Percentiles rank a stretch among this genome's conserved stretches.
Conservation (phyloP, 2,113 vertebrate species). For the Myotis yumanensis region DNA sequence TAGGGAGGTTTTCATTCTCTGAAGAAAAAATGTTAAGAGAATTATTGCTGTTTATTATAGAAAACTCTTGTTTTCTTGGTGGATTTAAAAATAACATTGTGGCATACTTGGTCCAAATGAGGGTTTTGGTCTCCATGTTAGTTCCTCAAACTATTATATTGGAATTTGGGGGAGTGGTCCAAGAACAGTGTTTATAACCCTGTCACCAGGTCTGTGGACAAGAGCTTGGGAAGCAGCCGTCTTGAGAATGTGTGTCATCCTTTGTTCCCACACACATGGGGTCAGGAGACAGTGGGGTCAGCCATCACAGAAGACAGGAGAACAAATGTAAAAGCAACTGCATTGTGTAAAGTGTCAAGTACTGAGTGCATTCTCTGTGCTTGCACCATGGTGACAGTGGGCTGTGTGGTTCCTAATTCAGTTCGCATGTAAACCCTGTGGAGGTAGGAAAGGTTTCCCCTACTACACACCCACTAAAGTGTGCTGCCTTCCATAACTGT, state of each 20-base stretch:
- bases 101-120: neutral
- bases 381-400: rapidly evolving
- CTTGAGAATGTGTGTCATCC: neutral
- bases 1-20: neutral
- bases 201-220: neutral
- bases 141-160: neutral
- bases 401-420: neutral
- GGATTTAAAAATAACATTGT: constrained; percentile 3
- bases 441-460: neutral
- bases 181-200: neutral
- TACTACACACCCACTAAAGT: neutral
- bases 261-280: neutral
- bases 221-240: neutral
- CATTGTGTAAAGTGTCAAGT: neutral
- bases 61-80: neutral
- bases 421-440: rapidly evolving
- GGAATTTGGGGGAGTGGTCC: neutral
- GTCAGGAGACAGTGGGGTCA: neutral
- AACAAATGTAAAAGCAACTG: neutral
- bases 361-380: neutral
- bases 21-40: neutral
- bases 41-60: neutral
- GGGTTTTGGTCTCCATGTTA: neutral
- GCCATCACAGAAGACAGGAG: neutral
- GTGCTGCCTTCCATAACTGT: neutral